Evolutionary conservation across 1,140 invertebrate genomes (phyloP), one percentile per base, ranked within the genome.

Genomic region (Drosophila fuyamai): DNA sequence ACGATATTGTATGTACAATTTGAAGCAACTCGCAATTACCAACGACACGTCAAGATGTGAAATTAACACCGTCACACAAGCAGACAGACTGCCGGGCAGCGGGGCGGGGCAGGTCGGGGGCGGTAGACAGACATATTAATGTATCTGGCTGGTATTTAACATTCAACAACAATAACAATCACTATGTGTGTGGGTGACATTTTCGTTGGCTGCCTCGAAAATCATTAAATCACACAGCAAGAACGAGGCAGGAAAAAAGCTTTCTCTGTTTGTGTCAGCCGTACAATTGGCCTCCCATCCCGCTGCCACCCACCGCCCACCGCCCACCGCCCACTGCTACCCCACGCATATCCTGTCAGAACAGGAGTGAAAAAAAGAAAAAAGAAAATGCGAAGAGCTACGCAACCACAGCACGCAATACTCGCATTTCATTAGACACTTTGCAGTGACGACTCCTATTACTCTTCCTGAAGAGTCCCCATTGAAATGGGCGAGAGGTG

Each of bases 371-470:
- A 55, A 55, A 55, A 38, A 10, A 8, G 6, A 40, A 51, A 54
- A 40, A 58, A 44, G 44, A 38, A 57, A 71, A 65, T 46, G 23
- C 73, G 63, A 79, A 88, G 83, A 76, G 79, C 83, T 82, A 86
- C 83, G 83, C 76, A 86, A 88, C 84, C 84, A 83, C 84, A 89
- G 67, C 84, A 89, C 84, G 84, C 84, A 89, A 89, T 84, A 81
- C 77, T 89, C 84, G 84, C 84, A 89, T 89, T 89, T 89, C 84
- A 89, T 89, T 89, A 89, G 84, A 89, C 84, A 89, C 84, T 89
- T 89, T 83, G 80, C 74, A 89, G 58, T 83, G 84, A 89, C 84
- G 85, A 89, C 70, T 86, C 76, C 83, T 86, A 86, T 88, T 89
- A 89, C 83, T 88, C 84, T 84, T 77, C 61, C 74, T 76, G 50